These are phyloP conservation scores for Drosophila phalerata DNA, from an alignment of 2,888 invertebrate species.

Conservation along the genomic window DNA sequence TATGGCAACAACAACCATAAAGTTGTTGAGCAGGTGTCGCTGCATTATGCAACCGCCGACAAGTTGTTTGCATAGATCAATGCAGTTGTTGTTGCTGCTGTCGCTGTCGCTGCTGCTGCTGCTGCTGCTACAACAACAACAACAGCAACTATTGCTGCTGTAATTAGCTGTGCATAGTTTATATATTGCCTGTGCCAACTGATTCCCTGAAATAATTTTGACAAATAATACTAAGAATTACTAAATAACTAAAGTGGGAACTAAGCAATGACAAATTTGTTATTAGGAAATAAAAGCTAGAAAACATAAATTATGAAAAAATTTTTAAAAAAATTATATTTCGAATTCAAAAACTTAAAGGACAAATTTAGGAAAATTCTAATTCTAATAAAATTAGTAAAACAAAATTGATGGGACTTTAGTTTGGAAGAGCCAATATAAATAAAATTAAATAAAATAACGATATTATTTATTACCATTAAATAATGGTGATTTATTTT, in stretches of 20 bases:
- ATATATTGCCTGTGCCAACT: conserved; percentile 29
- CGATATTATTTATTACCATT: no score
- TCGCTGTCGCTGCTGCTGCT: conserved; percentile 25
- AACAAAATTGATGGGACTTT: no score
- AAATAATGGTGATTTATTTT: no score
- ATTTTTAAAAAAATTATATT: no score
- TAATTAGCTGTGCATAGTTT: conserved; percentile 52
- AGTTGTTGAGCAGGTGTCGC: conserved; percentile 56
- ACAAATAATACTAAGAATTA: not conserved
- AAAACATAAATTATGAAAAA: no score
- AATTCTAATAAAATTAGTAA: no score
- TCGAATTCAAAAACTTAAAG: no score
- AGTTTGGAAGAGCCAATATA: no score
- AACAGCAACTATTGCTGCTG: conserved; percentile 42
- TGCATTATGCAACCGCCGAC: conserved; percentile 53
- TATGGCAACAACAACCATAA: conserved; percentile 46
- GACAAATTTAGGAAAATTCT: no score
- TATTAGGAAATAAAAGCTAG: no score
- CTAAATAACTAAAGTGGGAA: not conserved
- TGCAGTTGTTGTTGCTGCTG: conserved; percentile 33
- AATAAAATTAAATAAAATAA: no score
- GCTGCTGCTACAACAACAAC: conserved; percentile 7
- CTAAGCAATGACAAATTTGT: no score
- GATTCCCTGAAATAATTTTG: not conserved
- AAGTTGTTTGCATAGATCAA: conserved; percentile 68